phyloP scores from a whole-genome alignment of 2,113 vertebrate species.

The Corydoras maculifer region DNA sequence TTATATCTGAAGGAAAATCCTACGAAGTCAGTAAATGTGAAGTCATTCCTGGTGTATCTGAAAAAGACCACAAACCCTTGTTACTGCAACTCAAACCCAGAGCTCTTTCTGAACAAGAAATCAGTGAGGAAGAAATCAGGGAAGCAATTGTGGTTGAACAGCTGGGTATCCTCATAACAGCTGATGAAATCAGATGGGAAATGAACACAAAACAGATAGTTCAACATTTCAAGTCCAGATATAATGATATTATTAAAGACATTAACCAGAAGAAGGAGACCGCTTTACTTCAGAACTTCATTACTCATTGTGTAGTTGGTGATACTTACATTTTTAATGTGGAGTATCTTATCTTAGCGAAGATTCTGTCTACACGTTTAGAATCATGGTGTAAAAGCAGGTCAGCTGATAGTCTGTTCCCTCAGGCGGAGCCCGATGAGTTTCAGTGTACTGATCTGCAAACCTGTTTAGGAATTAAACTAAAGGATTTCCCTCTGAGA shows the following conservation, averaged over 20 bases:
- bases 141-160: not conserved
- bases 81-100: not conserved
- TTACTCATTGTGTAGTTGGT: too few relatives aligned
- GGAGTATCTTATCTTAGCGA: not conserved
- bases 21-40: not conserved
- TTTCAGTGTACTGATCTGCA: too few relatives aligned
- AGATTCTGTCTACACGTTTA: not conserved
- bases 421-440: too few relatives aligned
- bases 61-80: not conserved
- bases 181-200: not conserved
- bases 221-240: too few relatives aligned
- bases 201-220: too few relatives aligned
- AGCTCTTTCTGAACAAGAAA: not conserved
- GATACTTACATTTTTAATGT: not conserved
- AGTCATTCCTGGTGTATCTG: not conserved
- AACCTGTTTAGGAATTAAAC: too few relatives aligned
- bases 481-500: too few relatives aligned
- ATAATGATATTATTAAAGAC: too few relatives aligned
- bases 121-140: not conserved
- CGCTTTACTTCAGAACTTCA: not conserved
- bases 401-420: too few relatives aligned
- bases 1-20: too few relatives aligned
- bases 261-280: too few relatives aligned
- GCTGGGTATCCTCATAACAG: not conserved
- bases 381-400: not conserved